Evolutionary conservation across 2,888 invertebrate genomes (phyloP), one percentile per base, ranked within the genome.

Genomic region (Mesorhabditis belari): DNA sequence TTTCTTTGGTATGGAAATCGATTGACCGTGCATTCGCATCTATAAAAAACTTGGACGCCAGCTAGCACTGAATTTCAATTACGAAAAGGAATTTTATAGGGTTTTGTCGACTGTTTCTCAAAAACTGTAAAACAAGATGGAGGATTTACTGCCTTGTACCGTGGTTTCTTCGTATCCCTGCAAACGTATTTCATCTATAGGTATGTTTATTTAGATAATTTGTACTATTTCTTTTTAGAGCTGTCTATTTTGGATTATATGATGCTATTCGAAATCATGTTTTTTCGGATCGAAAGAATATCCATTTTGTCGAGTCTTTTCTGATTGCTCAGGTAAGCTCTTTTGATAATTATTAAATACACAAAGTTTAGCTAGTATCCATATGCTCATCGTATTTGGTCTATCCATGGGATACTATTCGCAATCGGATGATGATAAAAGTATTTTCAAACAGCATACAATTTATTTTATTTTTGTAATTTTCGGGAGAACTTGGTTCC

Each of bases 371-470:
- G 69, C 60, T 62, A 23, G 71, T 73, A 0, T 67, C 73, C 4
- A 65, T 71, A 4, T 58, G 64, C 5, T 70, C 71, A 0, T 64
- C 67, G n/a, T 70, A 70, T 54, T 55, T 73, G 55, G 92, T 93
- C 29, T 94, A 94, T 86, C 94, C 93, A 81, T 91, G 94, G 86
- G 93, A 94, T 85, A 94, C 93, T 89, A 80, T 85, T 63, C 88
- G 93, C 83, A 88, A 94, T 86, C 89, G 94, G 83, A 93, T 95
- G 94, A 95, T 95, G 94, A 94, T 95, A 92, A 93, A 93, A 86
- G 92, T 35, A n/a, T n/a, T n/a, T n/a, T n/a, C n/a, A n/a, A n/a
- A n/a, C 44, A 35, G 44, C 44, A 35, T 17, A 35, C 44, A n/a
- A n/a, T n/a, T n/a, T 35, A n/a, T 35, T n/a, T 17, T 35, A n/a